Base-by-base conservation (phyloP, 2,113 vertebrate species). In the Hemichromis elongatus region DNA sequence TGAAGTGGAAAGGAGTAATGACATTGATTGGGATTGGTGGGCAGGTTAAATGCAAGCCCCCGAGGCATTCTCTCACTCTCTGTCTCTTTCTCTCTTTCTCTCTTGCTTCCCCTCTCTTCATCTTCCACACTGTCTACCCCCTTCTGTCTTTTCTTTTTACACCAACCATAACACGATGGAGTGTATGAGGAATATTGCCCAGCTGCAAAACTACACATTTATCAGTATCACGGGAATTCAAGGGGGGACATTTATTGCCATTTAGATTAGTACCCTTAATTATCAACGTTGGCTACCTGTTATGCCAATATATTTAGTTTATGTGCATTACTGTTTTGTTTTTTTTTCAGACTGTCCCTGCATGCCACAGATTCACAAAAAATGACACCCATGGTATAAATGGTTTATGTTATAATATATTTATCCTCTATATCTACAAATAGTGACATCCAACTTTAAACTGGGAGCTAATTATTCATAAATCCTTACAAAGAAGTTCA, bases 21-120 rank as follows among this genome's bases (percentile, higher is more conserved):
- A 97, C 96, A 97, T 96, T 96, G 97, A 97, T 97, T 96, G 85
- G 96, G 96, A 96, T 97, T 97, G 96, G 97, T 97, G 96, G 97
- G 95, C 96, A 96, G 95, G 96, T 95, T 96, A 95, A 95, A 96
- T 92, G 86, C 56, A 11, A 85, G 81, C 89, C 95, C 94, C 92
- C 33, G 82, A 93, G 95, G 94, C 92, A 89, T 89, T 92, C 86
- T 84, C 83, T 82, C 77, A 82, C 77, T 77, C 30, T 81, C 40
- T 75, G 80, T 86, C 78, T 83, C 84, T 85, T 88, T 88, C 42
- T 90, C 82, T 90, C 37, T 57, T 73, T 59, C 28, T 83, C 53
- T 92, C 61, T 84, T 81, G 61, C 82, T 86, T 75, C 70, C n/a
- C 88, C 87, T 87, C 45, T 89, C 84, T 89, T 42, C 54, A 70